A percentile compares a stretch with the other conserved stretches of the same genome.
phyloP scores from a whole-genome alignment of 2,113 vertebrate genomes.

The Chrysochloris asiatica region DNA sequence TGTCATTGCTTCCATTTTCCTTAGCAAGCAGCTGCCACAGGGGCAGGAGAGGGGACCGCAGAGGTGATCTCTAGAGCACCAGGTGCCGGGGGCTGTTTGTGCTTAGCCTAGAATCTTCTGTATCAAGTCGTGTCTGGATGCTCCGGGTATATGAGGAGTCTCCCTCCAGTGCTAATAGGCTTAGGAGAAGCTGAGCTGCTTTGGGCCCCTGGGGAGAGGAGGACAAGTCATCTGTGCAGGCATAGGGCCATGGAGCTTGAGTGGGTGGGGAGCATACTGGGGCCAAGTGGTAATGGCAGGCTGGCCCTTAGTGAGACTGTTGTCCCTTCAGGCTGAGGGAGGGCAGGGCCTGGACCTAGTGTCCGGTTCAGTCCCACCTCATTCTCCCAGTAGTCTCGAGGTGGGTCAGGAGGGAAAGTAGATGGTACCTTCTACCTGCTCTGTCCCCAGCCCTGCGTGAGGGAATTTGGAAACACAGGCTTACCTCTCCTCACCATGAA shows the following conservation, averaged over 20 bases:
- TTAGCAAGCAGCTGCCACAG: neutral
- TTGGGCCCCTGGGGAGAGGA: neutral
- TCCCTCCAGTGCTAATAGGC: slow-evolving; percentile 48
- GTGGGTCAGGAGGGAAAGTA: neutral
- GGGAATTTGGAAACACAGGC: neutral
- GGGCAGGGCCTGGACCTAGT: neutral
- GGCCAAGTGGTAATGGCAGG: no score
- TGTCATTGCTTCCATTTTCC: neutral
- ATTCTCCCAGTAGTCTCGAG: neutral
- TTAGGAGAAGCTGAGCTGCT: slow-evolving; percentile 52
- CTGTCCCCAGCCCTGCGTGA: neutral
- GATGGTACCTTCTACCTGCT: neutral
- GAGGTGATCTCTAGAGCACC: neutral
- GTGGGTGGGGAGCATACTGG: no score
- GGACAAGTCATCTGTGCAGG: no score
- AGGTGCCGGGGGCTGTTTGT: neutral
- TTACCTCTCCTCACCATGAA: slow-evolving; percentile 85
- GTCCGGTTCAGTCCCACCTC: neutral
- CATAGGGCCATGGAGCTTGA: neutral
- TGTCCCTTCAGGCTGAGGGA: rapidly evolving
- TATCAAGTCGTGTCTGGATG: no score
- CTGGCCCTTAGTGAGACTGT: neutral
- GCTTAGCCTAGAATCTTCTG: neutral
- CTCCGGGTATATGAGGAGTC: neutral
- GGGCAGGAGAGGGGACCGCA: neutral